Evolutionary conservation across 2,888 invertebrate species (phyloP).

Genomic region (Latrodectus hesperus): DNA sequence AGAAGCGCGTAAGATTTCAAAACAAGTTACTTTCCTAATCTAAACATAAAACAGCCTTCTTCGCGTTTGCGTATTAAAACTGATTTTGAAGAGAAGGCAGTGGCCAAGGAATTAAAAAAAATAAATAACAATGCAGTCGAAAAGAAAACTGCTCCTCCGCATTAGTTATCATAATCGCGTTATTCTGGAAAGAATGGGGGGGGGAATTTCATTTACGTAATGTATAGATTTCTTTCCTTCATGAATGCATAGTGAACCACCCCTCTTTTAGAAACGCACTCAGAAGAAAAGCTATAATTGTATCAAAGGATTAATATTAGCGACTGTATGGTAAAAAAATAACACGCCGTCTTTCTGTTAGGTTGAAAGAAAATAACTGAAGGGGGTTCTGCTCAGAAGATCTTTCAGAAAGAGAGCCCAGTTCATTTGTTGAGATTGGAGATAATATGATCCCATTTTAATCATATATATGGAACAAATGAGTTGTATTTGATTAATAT

Average conservation of each 20-base stretch:
- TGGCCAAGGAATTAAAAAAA: background rate
- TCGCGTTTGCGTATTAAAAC: conserved; percentile 18
- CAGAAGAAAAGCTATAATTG: conserved; percentile 41
- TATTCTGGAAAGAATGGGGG: conserved; percentile 16
- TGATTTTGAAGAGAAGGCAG: conserved; percentile 9
- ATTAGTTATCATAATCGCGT: conserved; percentile 63
- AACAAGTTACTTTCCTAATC: background rate
- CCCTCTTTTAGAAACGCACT: conserved; percentile 34
- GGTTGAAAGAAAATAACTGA: conserved; percentile 5
- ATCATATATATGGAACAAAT: no score
- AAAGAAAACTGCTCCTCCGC: conserved; percentile 19
- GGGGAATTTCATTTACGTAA: conserved; percentile 59
- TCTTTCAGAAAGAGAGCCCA: background rate
- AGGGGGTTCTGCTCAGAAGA: conserved; percentile 7
- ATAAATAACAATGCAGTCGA: background rate
- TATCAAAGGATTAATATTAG: conserved; percentile 58
- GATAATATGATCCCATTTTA: no score
- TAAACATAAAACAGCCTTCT: background rate
- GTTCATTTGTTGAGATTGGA: conserved; percentile 44
- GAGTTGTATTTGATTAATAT: no score
- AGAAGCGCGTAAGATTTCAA: background rate
- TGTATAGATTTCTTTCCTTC: conserved; percentile 9
- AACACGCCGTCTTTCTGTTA: conserved; percentile 1
- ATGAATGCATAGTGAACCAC: background rate
- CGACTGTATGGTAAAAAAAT: conserved; percentile 21